These are phyloP conservation scores for Oreochromis grahami DNA, from an alignment of 2,797 vertebrate species.

Conservation along the genomic window DNA sequence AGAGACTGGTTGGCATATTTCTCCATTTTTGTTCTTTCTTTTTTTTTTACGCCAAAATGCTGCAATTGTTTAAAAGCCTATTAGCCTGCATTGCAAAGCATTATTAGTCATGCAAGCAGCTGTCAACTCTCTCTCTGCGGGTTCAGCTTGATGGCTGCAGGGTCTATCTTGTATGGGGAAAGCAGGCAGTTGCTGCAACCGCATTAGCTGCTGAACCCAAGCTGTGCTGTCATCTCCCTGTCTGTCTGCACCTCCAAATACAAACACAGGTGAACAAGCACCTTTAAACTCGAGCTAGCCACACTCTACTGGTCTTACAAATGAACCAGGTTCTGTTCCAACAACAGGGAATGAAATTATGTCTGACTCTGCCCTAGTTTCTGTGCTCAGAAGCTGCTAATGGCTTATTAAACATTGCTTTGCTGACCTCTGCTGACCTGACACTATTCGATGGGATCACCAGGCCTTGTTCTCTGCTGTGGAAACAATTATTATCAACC, in stretches of 20 bases:
- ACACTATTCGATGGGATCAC: slow-evolving; percentile 77
- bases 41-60: neutral
- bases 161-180: slow-evolving; percentile 16
- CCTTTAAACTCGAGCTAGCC: neutral
- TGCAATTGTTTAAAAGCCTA: slow-evolving; percentile 38
- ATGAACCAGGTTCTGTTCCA: neutral
- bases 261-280: slow-evolving; percentile 11
- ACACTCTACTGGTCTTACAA: neutral
- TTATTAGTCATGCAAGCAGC: slow-evolving; percentile 30
- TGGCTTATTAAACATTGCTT: slow-evolving; percentile 79
- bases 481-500: slow-evolving; percentile 60
- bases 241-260: slow-evolving; percentile 13
- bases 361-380: neutral
- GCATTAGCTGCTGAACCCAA: slow-evolving; percentile 20
- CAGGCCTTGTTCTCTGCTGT: slow-evolving; percentile 78
- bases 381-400: slow-evolving; percentile 69
- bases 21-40: neutral
- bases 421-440: slow-evolving; percentile 72
- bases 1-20: slow-evolving; percentile 1
- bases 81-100: slow-evolving; percentile 44
- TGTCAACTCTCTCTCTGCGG: slow-evolving; percentile 32
- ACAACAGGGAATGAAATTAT: neutral
- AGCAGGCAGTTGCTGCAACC: slow-evolving; percentile 23
- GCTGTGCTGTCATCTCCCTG: slow-evolving; percentile 35
- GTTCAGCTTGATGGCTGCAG: slow-evolving; percentile 25